Conservation (phyloP, 2,888 invertebrate genomes). For the Scrobipalpa atriplicella region DNA sequence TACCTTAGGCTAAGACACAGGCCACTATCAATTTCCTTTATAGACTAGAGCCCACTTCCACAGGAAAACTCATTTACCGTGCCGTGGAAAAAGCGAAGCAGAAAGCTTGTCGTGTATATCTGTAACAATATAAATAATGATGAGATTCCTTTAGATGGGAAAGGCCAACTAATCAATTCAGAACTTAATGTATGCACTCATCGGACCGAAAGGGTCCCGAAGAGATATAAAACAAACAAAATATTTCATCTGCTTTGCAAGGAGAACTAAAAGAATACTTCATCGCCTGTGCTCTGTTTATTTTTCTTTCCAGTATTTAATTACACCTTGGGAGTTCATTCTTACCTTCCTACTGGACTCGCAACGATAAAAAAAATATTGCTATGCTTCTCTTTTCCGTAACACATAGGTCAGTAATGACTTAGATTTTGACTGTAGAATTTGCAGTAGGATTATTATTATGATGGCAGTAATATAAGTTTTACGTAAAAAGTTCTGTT, state of each 20-base stretch:
- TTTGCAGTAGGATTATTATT: no score
- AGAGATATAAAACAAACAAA: conserved; percentile 60
- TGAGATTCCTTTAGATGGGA: background rate
- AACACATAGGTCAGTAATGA: background rate
- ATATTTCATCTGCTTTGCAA: conserved; percentile 59
- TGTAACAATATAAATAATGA: background rate
- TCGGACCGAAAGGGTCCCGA: conserved; percentile 50
- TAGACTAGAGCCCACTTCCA: no score
- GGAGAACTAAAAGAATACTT: conserved; percentile 59
- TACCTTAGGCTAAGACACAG: no score
- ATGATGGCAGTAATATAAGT: no score
- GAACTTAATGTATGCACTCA: conserved; percentile 48
- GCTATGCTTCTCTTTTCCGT: background rate
- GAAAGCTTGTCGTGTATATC: background rate
- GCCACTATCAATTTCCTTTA: no score
- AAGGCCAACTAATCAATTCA: conserved; percentile 49
- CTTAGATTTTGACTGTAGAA: no score
- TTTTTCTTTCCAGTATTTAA: conserved; percentile 14
- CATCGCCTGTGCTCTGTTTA: conserved; percentile 53
- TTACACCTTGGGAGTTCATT: background rate
- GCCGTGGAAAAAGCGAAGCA: no score
- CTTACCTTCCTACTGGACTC: no score
- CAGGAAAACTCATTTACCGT: no score
- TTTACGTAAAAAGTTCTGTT: no score
- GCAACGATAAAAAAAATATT: background rate